These are phyloP conservation scores for Percina caprodes DNA, from an alignment of 2,113 vertebrate genomes.

Conservation along the genomic window DNA sequence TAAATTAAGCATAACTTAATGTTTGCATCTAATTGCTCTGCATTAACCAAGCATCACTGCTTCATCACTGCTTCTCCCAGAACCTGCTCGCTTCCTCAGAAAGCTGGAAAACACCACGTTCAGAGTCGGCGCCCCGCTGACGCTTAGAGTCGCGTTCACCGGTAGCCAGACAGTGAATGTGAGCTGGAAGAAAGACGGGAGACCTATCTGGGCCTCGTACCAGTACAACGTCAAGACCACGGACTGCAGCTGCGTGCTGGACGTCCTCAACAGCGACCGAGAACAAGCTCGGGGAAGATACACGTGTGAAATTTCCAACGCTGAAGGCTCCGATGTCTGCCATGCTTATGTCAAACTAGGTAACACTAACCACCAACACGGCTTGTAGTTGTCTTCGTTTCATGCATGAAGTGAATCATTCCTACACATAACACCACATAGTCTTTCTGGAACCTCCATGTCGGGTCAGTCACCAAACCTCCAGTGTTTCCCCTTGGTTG, in stretches of 20 bases:
- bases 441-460: background rate
- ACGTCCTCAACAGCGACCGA: constrained; percentile 85
- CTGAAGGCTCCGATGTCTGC: constrained; percentile 45
- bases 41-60: constrained; percentile 26
- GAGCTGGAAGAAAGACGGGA: constrained; percentile 89
- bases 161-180: constrained; percentile 87
- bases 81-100: constrained; percentile 69
- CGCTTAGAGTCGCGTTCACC: constrained; percentile 62
- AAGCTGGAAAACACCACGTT: constrained; percentile 86
- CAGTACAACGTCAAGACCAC: constrained; percentile 74
- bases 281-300: constrained; percentile 81
- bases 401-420: constrained; percentile 19
- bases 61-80: constrained; percentile 47
- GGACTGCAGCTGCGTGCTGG: constrained; percentile 85
- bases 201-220: constrained; percentile 84
- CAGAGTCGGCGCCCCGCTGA: constrained; percentile 46
- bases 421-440: constrained; percentile 5
- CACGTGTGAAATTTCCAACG: constrained; percentile 54
- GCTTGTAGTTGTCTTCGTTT: background rate
- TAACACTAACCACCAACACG: constrained; percentile 33
- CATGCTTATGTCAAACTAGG: constrained; percentile 59
- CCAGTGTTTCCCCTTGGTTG: too few relatives aligned
- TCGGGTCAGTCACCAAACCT: background rate
- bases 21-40: constrained; percentile 2
- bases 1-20: background rate